Evolutionary conservation across 2,888 invertebrate species (phyloP).

Genomic region (Sipunculus nudus): DNA sequence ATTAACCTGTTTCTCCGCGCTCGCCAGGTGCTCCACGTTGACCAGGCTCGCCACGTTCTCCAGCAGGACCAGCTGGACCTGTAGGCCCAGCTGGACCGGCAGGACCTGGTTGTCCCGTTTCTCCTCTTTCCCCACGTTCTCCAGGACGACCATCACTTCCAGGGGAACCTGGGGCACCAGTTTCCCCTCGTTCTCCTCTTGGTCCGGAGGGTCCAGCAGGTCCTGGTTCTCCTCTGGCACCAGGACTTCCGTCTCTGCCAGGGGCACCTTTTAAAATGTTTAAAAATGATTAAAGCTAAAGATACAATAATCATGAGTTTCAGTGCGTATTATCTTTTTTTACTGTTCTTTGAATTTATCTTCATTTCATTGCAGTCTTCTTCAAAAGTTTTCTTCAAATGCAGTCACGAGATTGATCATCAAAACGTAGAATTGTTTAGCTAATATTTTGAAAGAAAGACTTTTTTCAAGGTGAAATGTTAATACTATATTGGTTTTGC

Average conservation of each 20-base stretch:
- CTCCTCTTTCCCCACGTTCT: slow-evolving; percentile 24
- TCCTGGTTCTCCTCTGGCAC: slow-evolving; percentile 14
- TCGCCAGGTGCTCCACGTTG: slow-evolving; percentile 1
- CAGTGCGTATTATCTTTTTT: too few relatives aligned
- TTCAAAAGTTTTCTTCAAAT: too few relatives aligned
- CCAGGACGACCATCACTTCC: slow-evolving; percentile 19
- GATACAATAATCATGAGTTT: too few relatives aligned
- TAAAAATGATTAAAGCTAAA: too few relatives aligned
- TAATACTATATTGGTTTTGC: too few relatives aligned
- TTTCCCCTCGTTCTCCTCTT: slow-evolving; percentile 23
- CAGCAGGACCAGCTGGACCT: slow-evolving; percentile 16
- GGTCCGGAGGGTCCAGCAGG: slow-evolving; percentile 20
- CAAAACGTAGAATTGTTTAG: too few relatives aligned
- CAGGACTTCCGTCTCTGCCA: slow-evolving; percentile 12
- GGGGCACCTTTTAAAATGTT: too few relatives aligned
- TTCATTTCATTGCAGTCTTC: too few relatives aligned
- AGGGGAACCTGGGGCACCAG: slow-evolving; percentile 10
- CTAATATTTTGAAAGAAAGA: too few relatives aligned
- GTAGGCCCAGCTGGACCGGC: slow-evolving; percentile 8
- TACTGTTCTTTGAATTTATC: too few relatives aligned
- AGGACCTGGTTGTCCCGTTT: slow-evolving; percentile 1
- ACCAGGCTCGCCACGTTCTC: background rate
- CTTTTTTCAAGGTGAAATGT: too few relatives aligned
- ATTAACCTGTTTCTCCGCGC: background rate
- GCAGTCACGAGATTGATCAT: too few relatives aligned